Conservation (phyloP, 2,113 vertebrate species). For the Enhydra lutris region DNA sequence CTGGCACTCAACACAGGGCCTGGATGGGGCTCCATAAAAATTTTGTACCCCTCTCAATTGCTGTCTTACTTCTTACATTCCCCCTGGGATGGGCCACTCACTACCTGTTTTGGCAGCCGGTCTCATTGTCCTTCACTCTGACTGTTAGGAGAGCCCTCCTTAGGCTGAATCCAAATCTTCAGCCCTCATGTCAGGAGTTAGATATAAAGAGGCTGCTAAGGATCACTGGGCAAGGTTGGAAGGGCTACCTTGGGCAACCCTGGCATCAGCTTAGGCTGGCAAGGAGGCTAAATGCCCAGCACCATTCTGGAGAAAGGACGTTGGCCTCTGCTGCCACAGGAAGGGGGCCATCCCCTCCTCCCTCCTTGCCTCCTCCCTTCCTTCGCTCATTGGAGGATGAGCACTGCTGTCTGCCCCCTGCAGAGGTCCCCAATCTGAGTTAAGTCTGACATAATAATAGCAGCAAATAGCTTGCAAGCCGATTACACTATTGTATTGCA, state of each 20-base stretch:
- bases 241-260: neutral
- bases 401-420: neutral
- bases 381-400: neutral
- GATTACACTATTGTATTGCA: too few species aligned
- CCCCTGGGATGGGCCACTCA: neutral
- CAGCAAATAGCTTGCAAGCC: neutral
- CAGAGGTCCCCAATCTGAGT: neutral
- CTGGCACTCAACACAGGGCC: neutral
- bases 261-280: neutral
- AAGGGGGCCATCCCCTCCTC: neutral
- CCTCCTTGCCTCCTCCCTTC: neutral
- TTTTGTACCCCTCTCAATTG: neutral
- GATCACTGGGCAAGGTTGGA: neutral
- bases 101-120: neutral
- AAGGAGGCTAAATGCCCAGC: neutral
- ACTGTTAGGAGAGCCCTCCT: neutral
- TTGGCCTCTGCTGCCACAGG: neutral
- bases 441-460: neutral
- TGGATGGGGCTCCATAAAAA: neutral
- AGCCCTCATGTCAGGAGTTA: neutral
- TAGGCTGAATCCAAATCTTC: neutral
- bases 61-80: neutral
- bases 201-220: neutral
- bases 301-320: neutral
- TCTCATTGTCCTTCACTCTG: neutral